A percentile compares a stretch with the other conserved stretches of the same genome.
These are phyloP conservation scores for Daphoenositta chrysoptera DNA, from an alignment of 2,113 vertebrate genomes.

Conservation along the genomic window DNA sequence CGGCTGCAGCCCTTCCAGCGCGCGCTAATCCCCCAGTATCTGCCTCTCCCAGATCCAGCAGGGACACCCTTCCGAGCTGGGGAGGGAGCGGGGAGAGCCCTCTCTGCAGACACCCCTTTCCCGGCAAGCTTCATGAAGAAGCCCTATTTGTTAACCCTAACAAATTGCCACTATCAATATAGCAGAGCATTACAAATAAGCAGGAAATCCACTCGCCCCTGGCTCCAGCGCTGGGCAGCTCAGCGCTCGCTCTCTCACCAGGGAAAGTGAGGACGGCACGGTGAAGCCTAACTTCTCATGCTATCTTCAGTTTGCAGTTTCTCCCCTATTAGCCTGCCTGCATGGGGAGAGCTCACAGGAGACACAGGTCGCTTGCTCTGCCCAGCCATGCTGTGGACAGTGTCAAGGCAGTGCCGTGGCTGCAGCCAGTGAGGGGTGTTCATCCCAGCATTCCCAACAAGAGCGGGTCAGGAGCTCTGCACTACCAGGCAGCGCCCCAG, in stretches of 20 bases:
- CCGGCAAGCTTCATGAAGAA: background rate
- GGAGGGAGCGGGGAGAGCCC: background rate
- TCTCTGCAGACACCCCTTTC: background rate
- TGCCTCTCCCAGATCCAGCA: conserved; percentile 2
- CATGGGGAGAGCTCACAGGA: background rate
- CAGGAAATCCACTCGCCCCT: accelerated
- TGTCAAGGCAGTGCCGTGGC: accelerated
- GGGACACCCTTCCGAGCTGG: background rate
- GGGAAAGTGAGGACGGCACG: accelerated
- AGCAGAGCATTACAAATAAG: background rate
- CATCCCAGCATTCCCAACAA: background rate
- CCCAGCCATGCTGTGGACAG: accelerated
- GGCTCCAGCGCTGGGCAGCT: background rate
- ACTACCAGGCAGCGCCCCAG: background rate
- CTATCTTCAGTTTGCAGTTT: background rate
- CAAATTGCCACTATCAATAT: background rate
- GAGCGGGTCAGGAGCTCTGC: background rate
- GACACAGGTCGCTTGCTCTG: background rate
- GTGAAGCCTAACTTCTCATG: accelerated
- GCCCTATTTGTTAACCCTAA: background rate
- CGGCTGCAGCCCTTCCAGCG: conserved; percentile 33
- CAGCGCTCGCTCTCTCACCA: accelerated
- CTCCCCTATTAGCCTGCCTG: background rate
- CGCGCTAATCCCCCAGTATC: conserved; percentile 5
- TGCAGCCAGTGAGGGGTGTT: background rate